Evolutionary conservation across 2,888 invertebrate genomes (phyloP).

Genomic region (Cheilosia vulpina): DNA sequence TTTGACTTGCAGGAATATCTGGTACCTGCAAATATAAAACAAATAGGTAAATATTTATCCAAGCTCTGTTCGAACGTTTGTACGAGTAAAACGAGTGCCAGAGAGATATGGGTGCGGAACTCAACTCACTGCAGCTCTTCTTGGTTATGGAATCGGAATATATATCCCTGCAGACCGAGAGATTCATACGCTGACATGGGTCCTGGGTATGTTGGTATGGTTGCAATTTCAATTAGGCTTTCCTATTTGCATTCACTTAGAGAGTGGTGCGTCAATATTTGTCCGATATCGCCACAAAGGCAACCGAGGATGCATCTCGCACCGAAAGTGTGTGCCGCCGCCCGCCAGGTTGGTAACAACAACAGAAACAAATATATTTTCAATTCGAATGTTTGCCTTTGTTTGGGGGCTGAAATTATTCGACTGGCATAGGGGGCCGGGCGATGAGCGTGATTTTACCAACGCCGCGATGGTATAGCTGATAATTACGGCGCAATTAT

Average conservation of each 20-base stretch:
- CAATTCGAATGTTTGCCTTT: slow-evolving; percentile 56
- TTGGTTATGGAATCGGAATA: neutral
- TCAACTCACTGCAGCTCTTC: neutral
- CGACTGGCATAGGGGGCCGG: neutral
- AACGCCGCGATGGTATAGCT: slow-evolving; percentile 26
- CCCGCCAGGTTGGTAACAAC: slow-evolving; percentile 14
- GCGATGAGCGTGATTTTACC: slow-evolving; percentile 29
- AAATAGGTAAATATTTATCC: slow-evolving; percentile 61
- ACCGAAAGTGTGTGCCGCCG: slow-evolving; percentile 4
- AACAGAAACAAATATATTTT: slow-evolving; percentile 55
- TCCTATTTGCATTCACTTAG: slow-evolving; percentile 74
- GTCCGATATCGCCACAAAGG: slow-evolving; percentile 63
- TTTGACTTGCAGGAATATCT: slow-evolving; percentile 98
- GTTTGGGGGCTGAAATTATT: neutral
- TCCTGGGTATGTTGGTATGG: slow-evolving; percentile 27
- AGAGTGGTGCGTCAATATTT: slow-evolving; percentile 72
- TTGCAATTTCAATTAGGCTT: slow-evolving; percentile 76
- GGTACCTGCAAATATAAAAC: slow-evolving; percentile 88
- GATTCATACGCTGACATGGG: slow-evolving; percentile 75
- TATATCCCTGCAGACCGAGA: slow-evolving; percentile 64
- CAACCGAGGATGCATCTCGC: slow-evolving; percentile 41
- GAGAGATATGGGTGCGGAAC: neutral
- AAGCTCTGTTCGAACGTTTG: slow-evolving; percentile 42
- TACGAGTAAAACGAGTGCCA: neutral
- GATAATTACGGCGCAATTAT: slow-evolving; percentile 47